Evolutionary conservation across 2,797 vertebrate genomes (phyloP).

Genomic region (Tolypeutes matacus): DNA sequence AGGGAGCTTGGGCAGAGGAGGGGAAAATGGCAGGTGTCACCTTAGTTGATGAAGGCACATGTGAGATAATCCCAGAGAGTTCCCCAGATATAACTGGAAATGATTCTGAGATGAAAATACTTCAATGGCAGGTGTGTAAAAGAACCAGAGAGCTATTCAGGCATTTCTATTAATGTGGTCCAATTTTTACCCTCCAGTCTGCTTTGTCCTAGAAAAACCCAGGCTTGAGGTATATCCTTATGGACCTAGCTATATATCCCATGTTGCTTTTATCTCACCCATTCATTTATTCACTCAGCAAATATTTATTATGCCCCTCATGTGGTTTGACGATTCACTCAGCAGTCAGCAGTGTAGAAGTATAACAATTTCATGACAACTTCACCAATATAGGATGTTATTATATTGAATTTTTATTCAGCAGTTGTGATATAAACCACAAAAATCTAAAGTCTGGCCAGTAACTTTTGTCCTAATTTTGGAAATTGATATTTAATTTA

Average conservation of each 20-base stretch:
- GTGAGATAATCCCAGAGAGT: not conserved
- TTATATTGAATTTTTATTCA: not conserved
- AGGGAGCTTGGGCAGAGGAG: not conserved
- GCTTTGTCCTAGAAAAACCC: not conserved
- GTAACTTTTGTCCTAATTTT: not conserved
- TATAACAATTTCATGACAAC: not conserved
- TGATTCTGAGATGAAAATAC: not conserved
- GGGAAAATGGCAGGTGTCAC: not conserved
- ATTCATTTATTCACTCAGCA: not conserved
- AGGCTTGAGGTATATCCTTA: not conserved
- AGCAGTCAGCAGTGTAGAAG: not conserved
- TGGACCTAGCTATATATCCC: not conserved
- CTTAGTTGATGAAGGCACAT: not conserved
- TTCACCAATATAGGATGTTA: not conserved
- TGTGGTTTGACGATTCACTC: not conserved
- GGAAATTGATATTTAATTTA: slow-evolving; percentile 4
- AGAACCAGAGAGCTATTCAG: not conserved
- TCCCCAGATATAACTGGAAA: not conserved
- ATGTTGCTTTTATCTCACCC: not conserved
- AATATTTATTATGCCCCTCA: not conserved
- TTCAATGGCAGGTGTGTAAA: not conserved
- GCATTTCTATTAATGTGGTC: not conserved
- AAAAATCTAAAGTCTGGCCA: not conserved
- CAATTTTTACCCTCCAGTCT: not conserved
- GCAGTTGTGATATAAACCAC: not conserved